phyloP scores from a whole-genome alignment of 2,113 vertebrate genomes.

The Phalacrocorax brasilianus region DNA sequence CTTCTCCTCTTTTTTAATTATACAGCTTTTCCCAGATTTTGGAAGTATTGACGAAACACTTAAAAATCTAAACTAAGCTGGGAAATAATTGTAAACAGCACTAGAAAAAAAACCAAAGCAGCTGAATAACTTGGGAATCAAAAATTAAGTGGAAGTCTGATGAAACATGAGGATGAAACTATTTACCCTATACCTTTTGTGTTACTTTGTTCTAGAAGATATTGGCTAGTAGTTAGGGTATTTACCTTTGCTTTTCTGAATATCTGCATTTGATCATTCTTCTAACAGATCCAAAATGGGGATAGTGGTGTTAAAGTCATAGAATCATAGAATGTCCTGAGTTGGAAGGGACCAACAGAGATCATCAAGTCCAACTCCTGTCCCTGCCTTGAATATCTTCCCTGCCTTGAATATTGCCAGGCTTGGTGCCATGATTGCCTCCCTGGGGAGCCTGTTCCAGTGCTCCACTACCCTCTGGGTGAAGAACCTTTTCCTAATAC shows the following conservation, averaged over 20 bases:
- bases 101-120: neutral
- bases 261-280: neutral
- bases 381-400: too few species aligned
- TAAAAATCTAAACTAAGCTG: neutral
- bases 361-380: too few species aligned
- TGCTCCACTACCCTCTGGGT: too few species aligned
- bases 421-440: too few species aligned
- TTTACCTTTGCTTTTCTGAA: neutral
- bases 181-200: neutral
- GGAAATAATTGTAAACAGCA: neutral
- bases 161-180: neutral
- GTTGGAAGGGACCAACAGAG: too few species aligned
- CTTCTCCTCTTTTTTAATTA: neutral
- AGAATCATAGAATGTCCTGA: too few species aligned
- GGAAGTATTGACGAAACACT: neutral
- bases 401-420: too few species aligned
- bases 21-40: neutral
- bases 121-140: neutral
- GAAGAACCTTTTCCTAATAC: too few species aligned
- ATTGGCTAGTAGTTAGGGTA: neutral
- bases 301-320: neutral
- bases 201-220: neutral
- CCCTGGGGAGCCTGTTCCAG: too few species aligned
- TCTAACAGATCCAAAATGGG: neutral
- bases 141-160: neutral